Evolutionary conservation across 2,797 vertebrate genomes (phyloP), one percentile per base, ranked within the genome.

Genomic region (Heliangelus exortis): DNA sequence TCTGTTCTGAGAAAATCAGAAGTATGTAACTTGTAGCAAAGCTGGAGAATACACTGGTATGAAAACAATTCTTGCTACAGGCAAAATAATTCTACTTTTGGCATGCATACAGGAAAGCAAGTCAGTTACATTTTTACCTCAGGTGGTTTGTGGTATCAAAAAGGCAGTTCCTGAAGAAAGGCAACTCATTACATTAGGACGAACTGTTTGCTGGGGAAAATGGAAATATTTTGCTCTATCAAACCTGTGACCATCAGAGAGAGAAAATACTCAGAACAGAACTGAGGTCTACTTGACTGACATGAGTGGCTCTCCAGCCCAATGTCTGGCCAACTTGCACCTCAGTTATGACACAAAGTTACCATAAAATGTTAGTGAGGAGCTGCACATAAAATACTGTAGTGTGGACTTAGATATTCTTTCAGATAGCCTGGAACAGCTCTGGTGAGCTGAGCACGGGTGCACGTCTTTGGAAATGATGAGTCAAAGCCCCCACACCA

Each of bases 91-190:
- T 95, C 87, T 77, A 92, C 72, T 94, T 92, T 91, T 96, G 94
- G 95, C 93, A 96, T 34, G 76, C 81, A 94, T 95, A 93, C 90
- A 95, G 90, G 62, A 80, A 75, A 92, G 82, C 76, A 89, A 95
- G 76, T 91, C 93, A 94, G 94, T 84, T 95, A 95, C 62, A 93
- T 95, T 96, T 95, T 95, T 92, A 96, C 93, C 96, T 96, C 92
- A 95, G 96, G 89, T 96, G 92, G 89, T 95, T 94, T 93, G 76
- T 84, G 75, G 92, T 94, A 96, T 94, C 87, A 95, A 93, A 96
- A 96, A 95, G 84, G 84, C 90, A 96, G 75, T 84, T 94, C 55
- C 59, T 94, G 90, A 93, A 95, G 94, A 96, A 94, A 89, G 94
- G 91, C 95, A 95, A 94, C 93, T 95, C 94, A 91, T 96, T 96